Base-by-base conservation (phyloP, 2,888 invertebrate genomes). In the Eucera pruinosa region DNA sequence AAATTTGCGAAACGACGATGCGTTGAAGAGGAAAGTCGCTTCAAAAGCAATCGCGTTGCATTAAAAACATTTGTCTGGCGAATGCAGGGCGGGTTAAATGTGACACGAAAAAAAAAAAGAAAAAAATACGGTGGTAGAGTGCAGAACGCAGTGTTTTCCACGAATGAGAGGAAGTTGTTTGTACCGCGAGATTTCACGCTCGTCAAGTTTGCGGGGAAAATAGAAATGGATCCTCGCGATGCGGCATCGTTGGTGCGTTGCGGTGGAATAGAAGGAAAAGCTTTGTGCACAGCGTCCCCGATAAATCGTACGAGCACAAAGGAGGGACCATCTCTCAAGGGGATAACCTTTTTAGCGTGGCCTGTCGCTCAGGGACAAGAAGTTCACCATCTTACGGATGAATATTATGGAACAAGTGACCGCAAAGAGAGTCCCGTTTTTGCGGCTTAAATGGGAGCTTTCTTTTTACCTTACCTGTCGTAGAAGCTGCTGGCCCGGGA, bases 401-500 rank as follows among this genome's bases (percentile, higher is more conserved):
- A 48, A 71, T 71, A 75, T 75, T 60, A 54, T 47, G 39, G 65
- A 27, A 43, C 41, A n/a, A 75, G 52, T 60, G 58, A 71, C 71
- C 71, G 64, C 75, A 62, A 71, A 75, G 65, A 48, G 54, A 43
- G 27, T 47, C 33, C 23, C 39, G 25, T 52, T 50, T 74, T 58
- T 65, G 58, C 36, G 20, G 71, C 23, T 61, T 36, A 61, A 69
- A 47, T 11, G 61, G 33, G 20, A 25, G n/a, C 39, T 27, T 27
- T 25, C 45, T 30, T 48, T 69, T 73, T n/a, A 27, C 25, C 41
- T 33, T 18, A 25, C 25, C 54, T 13, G 23, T 33, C 9, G 39
- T 4, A 18, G 36, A 11, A 27, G 4, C 18, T 45, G 11, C 4
- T 2, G 30, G 27, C 25, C n/a, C 6, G 36, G 5, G 20, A 23